A percentile compares a stretch with the other conserved stretches of the same genome.
Conservation (phyloP, 2,888 invertebrate species). For the Tubulanus polymorphus region DNA sequence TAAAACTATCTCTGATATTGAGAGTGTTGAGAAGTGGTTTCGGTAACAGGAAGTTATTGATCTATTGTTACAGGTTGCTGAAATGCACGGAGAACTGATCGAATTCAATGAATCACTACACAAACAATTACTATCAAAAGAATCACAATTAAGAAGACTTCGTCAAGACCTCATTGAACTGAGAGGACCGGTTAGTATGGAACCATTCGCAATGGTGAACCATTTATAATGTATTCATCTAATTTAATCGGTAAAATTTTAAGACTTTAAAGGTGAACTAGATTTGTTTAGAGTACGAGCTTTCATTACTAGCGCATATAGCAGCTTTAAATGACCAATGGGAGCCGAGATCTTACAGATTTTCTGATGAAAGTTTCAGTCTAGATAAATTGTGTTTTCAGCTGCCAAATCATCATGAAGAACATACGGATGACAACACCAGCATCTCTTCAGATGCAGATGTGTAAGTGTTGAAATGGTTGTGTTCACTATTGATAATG, state of each 20-base stretch:
- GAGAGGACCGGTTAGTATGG: slow-evolving; percentile 60
- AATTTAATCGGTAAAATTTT: no score
- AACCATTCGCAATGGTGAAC: no score
- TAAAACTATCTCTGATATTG: slow-evolving; percentile 2
- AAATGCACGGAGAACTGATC: slow-evolving; percentile 92
- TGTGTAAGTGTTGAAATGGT: background rate
- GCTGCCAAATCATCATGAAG: no score
- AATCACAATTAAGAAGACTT: slow-evolving; percentile 61
- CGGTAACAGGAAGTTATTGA: background rate
- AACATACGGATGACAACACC: background rate
- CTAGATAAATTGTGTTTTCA: no score
- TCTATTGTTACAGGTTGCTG: slow-evolving; percentile 66
- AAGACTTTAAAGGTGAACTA: no score
- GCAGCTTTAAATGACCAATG: no score
- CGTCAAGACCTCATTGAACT: slow-evolving; percentile 65
- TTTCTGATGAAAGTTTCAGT: no score
- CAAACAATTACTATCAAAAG: slow-evolving; percentile 64
- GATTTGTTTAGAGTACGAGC: no score
- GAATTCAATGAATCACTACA: slow-evolving; percentile 84
- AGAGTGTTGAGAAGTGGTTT: background rate
- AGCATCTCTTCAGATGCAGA: background rate
- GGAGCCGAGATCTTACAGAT: no score
- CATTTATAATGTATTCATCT: no score
- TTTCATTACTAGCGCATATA: no score
- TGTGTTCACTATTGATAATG: no score